phyloP scores from a whole-genome alignment of 1,140 invertebrate genomes.

The Thrips palmi region DNA sequence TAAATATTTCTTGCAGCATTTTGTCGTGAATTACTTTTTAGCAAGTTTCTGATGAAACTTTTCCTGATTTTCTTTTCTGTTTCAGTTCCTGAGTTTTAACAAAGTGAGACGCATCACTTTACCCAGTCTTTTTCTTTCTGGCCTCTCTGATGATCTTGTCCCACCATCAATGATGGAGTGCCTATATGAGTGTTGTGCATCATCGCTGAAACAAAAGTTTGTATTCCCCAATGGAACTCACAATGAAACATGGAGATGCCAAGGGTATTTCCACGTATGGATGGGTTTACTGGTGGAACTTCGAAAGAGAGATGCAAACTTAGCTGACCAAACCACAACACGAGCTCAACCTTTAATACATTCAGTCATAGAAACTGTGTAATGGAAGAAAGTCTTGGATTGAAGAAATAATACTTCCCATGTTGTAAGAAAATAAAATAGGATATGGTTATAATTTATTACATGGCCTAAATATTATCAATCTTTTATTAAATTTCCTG shows the following conservation, averaged over 20 bases:
- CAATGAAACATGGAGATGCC: constrained; percentile 65
- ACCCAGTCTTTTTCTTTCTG: constrained; percentile 62
- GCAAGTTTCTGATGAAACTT: background rate
- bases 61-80: constrained; percentile 18
- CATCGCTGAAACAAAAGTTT: constrained; percentile 47
- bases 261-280: constrained; percentile 17
- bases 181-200: constrained; percentile 48
- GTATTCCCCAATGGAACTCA: constrained; percentile 59
- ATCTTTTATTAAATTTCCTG: too few species aligned
- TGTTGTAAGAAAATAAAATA: too few species aligned
- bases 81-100: constrained; percentile 46
- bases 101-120: constrained; percentile 47
- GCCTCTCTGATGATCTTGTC: constrained; percentile 64
- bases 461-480: too few species aligned
- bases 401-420: too few species aligned
- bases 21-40: background rate
- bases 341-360: too few species aligned
- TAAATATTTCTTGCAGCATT: background rate
- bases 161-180: constrained; percentile 71
- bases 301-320: too few species aligned
- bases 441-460: too few species aligned
- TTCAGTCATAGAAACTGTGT: too few species aligned
- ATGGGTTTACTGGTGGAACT: too few species aligned
- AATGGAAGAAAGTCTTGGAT: too few species aligned
- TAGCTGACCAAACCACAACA: too few species aligned